Evolutionary conservation across 2,797 vertebrate species (phyloP).

Genomic region (Chelmon rostratus): DNA sequence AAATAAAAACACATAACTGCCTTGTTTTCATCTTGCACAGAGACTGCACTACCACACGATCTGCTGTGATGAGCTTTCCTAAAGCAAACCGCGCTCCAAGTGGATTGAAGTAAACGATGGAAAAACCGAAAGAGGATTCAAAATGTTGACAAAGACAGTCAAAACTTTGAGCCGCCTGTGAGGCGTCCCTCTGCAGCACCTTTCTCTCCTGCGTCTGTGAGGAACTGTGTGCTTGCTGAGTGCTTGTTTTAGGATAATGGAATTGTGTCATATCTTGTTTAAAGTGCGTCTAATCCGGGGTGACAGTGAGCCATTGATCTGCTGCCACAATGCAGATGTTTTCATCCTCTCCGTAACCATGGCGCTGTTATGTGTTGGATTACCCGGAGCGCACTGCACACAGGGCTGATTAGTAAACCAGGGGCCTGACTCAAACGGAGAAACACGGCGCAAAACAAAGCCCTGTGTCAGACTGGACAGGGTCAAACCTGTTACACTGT

Average conservation of each 20-base stretch:
- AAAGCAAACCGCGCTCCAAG: conserved; percentile 19
- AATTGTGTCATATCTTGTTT: conserved; percentile 86
- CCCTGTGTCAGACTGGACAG: conserved; percentile 29
- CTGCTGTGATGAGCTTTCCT: not conserved
- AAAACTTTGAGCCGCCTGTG: conserved; percentile 42
- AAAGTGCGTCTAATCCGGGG: conserved; percentile 83
- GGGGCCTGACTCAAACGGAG: conserved; percentile 47
- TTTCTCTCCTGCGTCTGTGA: conserved; percentile 53
- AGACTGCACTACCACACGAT: conserved; percentile 2
- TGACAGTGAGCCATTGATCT: conserved; percentile 85
- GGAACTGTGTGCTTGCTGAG: conserved; percentile 51
- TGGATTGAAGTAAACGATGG: conserved; percentile 44
- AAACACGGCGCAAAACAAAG: conserved; percentile 47
- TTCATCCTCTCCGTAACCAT: conserved; percentile 80
- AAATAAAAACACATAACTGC: conserved; percentile 29
- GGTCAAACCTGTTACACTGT: conserved; percentile 26
- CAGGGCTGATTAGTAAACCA: conserved; percentile 73
- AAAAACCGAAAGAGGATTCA: conserved; percentile 33
- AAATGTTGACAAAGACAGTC: conserved; percentile 58
- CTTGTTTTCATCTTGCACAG: conserved; percentile 12
- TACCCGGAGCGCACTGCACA: conserved; percentile 69
- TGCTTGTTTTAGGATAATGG: conserved; percentile 83
- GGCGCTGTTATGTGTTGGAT: conserved; percentile 79
- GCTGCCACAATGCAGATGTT: conserved; percentile 83
- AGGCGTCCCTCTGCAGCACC: conserved; percentile 44